Evolutionary conservation across 1,140 invertebrate species (phyloP).

Genomic region (Drosophila funebris): DNA sequence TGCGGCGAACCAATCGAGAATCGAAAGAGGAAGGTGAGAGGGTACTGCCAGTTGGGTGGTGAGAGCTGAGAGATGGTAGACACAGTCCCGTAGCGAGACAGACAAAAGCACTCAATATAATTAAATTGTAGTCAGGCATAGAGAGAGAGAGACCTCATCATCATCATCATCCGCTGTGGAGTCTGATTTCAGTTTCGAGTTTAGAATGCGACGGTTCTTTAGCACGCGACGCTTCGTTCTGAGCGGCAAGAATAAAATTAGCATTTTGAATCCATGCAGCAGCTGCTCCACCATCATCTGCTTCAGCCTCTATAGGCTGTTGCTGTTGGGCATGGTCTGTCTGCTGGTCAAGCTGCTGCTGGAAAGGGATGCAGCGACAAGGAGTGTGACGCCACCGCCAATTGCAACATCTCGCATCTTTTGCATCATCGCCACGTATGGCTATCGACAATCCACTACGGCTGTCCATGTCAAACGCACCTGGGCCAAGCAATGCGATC

Average conservation of each 20-base stretch:
- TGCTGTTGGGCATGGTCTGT: constrained; percentile 28
- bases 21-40: background rate
- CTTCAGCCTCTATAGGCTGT: constrained; percentile 3
- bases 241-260: constrained; percentile 55
- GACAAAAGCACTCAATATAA: constrained; percentile 79
- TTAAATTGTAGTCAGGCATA: constrained; percentile 63
- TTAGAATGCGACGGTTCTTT: constrained; percentile 54
- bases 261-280: constrained; percentile 48
- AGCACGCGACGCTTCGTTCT: constrained; percentile 44
- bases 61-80: no score
- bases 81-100: constrained; percentile 20
- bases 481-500: constrained; percentile 62
- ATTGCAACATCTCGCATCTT: constrained; percentile 35
- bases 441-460: constrained; percentile 11
- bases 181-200: constrained; percentile 36
- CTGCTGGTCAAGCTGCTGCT: constrained; percentile 14
- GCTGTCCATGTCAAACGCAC: constrained; percentile 55
- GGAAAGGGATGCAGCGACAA: background rate
- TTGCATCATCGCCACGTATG: constrained; percentile 60
- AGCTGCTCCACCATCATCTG: background rate
- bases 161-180: background rate
- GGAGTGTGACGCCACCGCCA: background rate
- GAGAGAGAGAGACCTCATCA: constrained; percentile 1
- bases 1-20: constrained; percentile 62
- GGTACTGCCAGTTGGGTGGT: no score